Conservation (phyloP, 2,888 invertebrate genomes). For the Apoderus coryli region DNA sequence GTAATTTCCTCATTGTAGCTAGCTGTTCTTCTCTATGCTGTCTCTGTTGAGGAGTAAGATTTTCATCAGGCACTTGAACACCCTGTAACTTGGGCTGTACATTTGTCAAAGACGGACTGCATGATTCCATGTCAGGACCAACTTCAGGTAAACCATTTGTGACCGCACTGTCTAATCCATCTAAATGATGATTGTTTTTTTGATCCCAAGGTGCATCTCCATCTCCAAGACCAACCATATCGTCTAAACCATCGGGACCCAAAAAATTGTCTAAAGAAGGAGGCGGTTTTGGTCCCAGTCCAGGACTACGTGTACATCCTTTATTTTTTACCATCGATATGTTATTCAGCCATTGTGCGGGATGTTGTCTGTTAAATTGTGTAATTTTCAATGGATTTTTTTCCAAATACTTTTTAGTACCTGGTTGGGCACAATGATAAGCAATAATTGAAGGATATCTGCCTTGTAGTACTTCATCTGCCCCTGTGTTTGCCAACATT, state of each 20-base stretch:
- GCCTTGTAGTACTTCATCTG: conserved; percentile 79
- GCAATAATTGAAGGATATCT: conserved; percentile 86
- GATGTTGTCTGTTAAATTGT: conserved; percentile 72
- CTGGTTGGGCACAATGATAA: conserved; percentile 90
- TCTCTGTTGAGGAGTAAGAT: conserved; percentile 88
- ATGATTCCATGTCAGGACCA: conserved; percentile 32
- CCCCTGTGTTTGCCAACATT: conserved; percentile 84
- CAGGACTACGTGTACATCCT: conserved; percentile 41
- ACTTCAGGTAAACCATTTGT: conserved; percentile 32
- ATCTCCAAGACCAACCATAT: conserved; percentile 30
- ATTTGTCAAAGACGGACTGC: conserved; percentile 37
- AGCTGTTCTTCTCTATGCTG: conserved; percentile 88
- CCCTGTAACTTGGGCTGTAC: conserved; percentile 49
- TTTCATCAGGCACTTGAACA: conserved; percentile 90
- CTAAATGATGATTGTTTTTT: conserved; percentile 30
- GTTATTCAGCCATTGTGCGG: conserved; percentile 67
- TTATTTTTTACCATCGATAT: conserved; percentile 62
- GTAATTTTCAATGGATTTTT: conserved; percentile 80
- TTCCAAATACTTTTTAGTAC: conserved; percentile 89
- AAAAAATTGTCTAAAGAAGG: conserved; percentile 30
- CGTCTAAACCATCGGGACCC: conserved; percentile 32
- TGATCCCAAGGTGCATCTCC: conserved; percentile 39
- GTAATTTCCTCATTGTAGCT: conserved; percentile 83
- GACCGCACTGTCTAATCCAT: conserved; percentile 30
- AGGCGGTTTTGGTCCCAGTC: conserved; percentile 30